Conservation (phyloP, 1,140 invertebrate genomes). For the Panulirus ornatus region DNA sequence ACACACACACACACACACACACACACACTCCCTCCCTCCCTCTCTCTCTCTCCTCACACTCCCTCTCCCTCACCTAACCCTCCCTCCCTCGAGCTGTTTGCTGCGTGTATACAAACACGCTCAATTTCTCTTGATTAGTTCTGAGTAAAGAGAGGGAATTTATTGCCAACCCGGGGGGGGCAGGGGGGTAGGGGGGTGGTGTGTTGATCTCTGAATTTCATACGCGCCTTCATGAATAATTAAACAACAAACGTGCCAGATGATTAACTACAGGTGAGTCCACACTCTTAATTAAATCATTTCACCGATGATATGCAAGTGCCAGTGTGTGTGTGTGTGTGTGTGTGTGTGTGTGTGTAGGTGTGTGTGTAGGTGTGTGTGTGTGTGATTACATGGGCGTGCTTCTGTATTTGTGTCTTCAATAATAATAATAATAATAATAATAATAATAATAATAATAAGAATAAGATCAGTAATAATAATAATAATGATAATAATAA, state of each 20-base stretch:
- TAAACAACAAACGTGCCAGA: slow-evolving; percentile 14
- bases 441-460: too few species aligned
- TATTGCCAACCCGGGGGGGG: slow-evolving; percentile 11
- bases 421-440: background rate
- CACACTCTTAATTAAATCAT: slow-evolving; percentile 29
- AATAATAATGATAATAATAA: too few species aligned
- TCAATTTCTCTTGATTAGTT: slow-evolving; percentile 66
- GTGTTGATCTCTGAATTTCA: slow-evolving; percentile 33
- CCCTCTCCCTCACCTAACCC: background rate
- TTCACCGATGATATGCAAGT: background rate
- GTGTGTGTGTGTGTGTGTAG: background rate
- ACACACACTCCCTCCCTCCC: background rate
- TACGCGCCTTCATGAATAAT: slow-evolving; percentile 14
- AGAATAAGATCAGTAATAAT: too few species aligned
- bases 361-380: background rate
- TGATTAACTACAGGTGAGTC: slow-evolving; percentile 34
- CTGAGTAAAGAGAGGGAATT: slow-evolving; percentile 52
- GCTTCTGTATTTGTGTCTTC: background rate
- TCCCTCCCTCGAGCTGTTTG: slow-evolving; percentile 9
- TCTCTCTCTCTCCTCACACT: background rate
- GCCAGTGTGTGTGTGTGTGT: background rate
- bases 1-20: background rate
- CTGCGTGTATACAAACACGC: slow-evolving; percentile 39
- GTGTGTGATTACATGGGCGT: too few species aligned
- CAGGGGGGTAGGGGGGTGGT: background rate